Evolutionary conservation across 2,797 vertebrate species (phyloP).

Genomic region (Sternarchorhynchus goeldii): DNA sequence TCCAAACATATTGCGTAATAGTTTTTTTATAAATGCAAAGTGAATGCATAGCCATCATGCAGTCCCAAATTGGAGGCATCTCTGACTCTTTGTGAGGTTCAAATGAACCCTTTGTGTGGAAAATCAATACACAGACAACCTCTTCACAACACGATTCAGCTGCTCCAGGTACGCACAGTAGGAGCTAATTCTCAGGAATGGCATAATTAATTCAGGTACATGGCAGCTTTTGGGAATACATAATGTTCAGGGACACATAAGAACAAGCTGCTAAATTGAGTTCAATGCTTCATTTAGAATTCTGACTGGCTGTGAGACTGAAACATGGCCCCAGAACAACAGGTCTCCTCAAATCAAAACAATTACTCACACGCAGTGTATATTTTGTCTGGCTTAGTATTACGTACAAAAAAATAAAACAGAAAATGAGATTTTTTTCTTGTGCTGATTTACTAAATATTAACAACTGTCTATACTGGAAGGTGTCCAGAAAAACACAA

Average conservation of each 20-base stretch:
- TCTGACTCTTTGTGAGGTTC: constrained; percentile 20
- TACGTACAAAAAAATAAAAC: background rate
- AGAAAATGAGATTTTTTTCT: background rate
- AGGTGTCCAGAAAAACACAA: background rate
- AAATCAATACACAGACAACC: constrained; percentile 48
- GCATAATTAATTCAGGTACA: constrained; percentile 57
- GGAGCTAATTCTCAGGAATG: constrained; percentile 54
- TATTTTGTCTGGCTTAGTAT: constrained; percentile 8
- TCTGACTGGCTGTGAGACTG: constrained; percentile 30
- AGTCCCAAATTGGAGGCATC: constrained; percentile 4
- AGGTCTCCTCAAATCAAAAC: constrained; percentile 24
- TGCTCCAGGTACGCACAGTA: constrained; percentile 44
- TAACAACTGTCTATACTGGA: background rate
- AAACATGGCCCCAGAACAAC: constrained; percentile 35
- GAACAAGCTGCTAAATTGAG: constrained; percentile 53
- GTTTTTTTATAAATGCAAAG: constrained; percentile 3
- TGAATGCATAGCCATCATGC: background rate
- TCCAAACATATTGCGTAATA: background rate
- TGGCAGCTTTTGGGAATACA: constrained; percentile 55
- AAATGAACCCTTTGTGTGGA: constrained; percentile 23
- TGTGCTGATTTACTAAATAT: background rate
- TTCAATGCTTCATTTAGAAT: constrained; percentile 47
- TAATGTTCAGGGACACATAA: constrained; percentile 50
- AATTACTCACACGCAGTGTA: constrained; percentile 20
- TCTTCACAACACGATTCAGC: constrained; percentile 33